phyloP scores from a whole-genome alignment of 1,140 invertebrate genomes.

The Temnothorax curvispinosus region DNA sequence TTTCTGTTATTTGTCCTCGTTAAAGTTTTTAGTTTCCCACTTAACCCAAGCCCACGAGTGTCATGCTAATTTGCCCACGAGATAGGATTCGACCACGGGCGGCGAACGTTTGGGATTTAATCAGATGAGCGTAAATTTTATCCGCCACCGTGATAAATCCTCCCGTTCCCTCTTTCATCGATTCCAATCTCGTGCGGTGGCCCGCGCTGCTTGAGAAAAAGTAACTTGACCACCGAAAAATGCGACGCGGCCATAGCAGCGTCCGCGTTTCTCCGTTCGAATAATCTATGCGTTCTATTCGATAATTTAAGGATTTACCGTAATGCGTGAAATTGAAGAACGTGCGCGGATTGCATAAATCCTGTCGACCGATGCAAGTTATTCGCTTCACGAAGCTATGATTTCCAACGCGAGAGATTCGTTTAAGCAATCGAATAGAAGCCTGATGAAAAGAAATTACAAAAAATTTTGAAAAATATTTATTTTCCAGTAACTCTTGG shows the following conservation, averaged over 20 bases:
- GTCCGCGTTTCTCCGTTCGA: not conserved
- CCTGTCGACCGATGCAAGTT: not conserved
- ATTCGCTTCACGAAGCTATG: not conserved
- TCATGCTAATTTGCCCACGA: conserved; percentile 70
- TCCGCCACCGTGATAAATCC: conserved; percentile 67
- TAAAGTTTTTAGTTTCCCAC: conserved; percentile 71
- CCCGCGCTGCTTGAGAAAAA: not conserved
- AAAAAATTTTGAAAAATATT: not conserved
- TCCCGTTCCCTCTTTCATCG: conserved; percentile 68
- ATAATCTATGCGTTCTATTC: conserved; percentile 22
- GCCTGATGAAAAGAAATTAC: not conserved
- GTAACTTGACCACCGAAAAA: conserved; percentile 23
- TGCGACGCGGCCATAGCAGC: not conserved
- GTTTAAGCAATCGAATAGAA: not conserved
- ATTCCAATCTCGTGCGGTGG: conserved; percentile 62
- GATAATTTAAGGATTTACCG: conserved; percentile 28
- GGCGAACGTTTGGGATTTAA: conserved; percentile 69
- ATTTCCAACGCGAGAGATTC: not conserved
- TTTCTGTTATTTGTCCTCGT: conserved; percentile 73
- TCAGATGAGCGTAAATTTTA: conserved; percentile 74
- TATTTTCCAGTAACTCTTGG: not conserved
- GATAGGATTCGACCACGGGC: conserved; percentile 60
- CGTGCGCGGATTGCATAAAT: not conserved
- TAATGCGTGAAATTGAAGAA: conserved; percentile 8
- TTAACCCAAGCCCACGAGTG: conserved; percentile 49